These are phyloP conservation scores for Epirrita christyi DNA, from an alignment of 2,888 invertebrate species.

Conservation along the genomic window DNA sequence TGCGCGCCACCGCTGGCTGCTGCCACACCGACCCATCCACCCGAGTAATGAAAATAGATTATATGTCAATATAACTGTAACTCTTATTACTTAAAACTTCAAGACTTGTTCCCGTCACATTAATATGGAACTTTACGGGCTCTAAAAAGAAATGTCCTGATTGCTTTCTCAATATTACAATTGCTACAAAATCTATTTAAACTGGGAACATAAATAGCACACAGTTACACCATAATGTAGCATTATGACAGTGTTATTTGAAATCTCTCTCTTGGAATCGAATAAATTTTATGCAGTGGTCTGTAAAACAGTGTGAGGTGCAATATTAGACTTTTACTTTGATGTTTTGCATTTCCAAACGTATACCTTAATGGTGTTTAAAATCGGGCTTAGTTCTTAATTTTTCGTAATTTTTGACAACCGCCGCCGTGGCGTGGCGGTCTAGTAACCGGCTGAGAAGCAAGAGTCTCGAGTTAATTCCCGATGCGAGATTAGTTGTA, in stretches of 20 bases:
- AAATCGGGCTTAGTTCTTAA: too few relatives aligned
- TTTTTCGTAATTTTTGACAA: too few relatives aligned
- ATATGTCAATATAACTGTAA: constrained; percentile 17
- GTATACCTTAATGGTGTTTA: not conserved
- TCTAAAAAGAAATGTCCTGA: constrained; percentile 38
- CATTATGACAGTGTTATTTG: constrained; percentile 33
- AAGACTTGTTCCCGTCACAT: constrained; percentile 39
- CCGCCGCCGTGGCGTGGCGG: too few relatives aligned
- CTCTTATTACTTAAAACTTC: constrained; percentile 30
- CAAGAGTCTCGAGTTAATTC: too few relatives aligned
- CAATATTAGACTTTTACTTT: constrained; percentile 17
- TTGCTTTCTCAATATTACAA: constrained; percentile 30
- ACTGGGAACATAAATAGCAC: constrained; percentile 23
- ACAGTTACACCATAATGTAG: constrained; percentile 27
- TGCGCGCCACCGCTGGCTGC: constrained; percentile 9
- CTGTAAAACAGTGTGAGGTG: constrained; percentile 26
- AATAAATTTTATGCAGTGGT: constrained; percentile 30
- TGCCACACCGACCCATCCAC: constrained; percentile 14
- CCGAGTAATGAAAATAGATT: constrained; percentile 12
- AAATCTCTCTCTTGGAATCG: constrained; percentile 18
- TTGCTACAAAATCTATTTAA: constrained; percentile 25
- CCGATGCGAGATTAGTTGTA: too few relatives aligned
- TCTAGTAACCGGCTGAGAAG: too few relatives aligned
- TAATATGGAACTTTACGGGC: constrained; percentile 44
- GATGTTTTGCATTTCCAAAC: constrained; percentile 7